Base-by-base conservation (phyloP, 2,888 invertebrate species). In the Graphium colonna region DNA sequence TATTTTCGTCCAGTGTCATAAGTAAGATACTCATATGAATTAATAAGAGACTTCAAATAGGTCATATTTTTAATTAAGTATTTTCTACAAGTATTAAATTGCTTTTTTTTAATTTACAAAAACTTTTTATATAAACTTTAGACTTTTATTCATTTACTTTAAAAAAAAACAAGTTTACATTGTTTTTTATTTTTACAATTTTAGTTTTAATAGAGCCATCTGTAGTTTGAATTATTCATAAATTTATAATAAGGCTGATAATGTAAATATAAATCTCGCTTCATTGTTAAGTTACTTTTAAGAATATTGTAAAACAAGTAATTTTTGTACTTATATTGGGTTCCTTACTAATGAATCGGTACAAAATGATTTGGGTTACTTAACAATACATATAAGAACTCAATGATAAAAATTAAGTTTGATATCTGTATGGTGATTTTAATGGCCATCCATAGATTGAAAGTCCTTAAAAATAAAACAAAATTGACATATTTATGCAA, bases 221-320 rank as follows among this genome's bases (percentile, higher is more conserved):
- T 13, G 36, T 36, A 36, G 36, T 36, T n/a, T 36, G 13, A 12
- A 13, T 36, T 3, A 36, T 5, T 33, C 10, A 5, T 12, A 17
- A 33, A 33, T 17, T 49, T 49, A 28, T 21, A 44, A 78, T 75
- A 83, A 86, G 87, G 86, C 87, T 87, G 87, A 86, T 76, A 72
- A 68, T 82, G 79, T 84, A 83, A 71, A 83, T 83, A 82, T 65
- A 64, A 65, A 67, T 67, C 63, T 51, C 60, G 60, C 59, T 59
- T 56, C 50, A 56, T 41, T 48, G 44, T 59, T 53, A 53, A 18
- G 44, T 58, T 53, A 53, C 16, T 44, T 53, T 16, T 56, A 55
- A 51, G 42, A 58, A 52, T 43, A 55, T 31, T 52, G 26, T 45
- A 28, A 10, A 38, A 16, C 40, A 48, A 4, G 12, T 36, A 4